Conservation (phyloP, 2,113 vertebrate species). For the Glaucidium brasilianum region DNA sequence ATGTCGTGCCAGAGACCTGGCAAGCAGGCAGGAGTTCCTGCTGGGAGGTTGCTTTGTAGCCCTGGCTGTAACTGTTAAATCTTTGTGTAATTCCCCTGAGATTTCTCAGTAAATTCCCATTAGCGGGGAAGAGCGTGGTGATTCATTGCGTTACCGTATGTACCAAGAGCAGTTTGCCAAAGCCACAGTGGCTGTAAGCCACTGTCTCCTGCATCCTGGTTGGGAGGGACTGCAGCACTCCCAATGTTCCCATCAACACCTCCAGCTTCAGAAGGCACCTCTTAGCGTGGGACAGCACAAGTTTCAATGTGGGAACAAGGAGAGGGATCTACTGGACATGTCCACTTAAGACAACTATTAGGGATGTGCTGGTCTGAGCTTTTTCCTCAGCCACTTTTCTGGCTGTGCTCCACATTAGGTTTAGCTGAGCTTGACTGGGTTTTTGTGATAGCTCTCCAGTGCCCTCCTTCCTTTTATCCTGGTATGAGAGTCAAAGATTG, state of each 20-base stretch:
- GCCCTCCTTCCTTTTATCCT: neutral
- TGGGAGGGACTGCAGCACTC: fast-evolving
- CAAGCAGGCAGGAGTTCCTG: neutral
- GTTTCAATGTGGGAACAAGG: neutral
- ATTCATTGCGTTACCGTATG: neutral
- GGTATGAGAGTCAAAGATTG: neutral
- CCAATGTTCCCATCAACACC: fast-evolving
- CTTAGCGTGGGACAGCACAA: neutral
- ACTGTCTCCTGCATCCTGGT: neutral
- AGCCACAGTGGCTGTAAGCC: neutral
- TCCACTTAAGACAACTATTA: neutral
- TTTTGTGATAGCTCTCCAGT: neutral
- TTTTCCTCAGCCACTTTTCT: neutral
- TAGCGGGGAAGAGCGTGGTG: fast-evolving
- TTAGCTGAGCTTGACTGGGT: neutral
- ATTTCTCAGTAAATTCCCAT: neutral
- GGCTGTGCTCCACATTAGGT: neutral
- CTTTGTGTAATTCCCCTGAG: neutral
- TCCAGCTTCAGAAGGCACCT: neutral
- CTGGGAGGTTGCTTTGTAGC: neutral
- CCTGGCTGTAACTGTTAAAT: neutral
- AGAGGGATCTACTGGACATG: neutral
- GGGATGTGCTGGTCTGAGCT: fast-evolving
- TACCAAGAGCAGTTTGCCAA: neutral
- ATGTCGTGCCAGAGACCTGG: neutral